Base-by-base conservation (phyloP, 2,113 vertebrate genomes). In the Mormoops blainvillei region DNA sequence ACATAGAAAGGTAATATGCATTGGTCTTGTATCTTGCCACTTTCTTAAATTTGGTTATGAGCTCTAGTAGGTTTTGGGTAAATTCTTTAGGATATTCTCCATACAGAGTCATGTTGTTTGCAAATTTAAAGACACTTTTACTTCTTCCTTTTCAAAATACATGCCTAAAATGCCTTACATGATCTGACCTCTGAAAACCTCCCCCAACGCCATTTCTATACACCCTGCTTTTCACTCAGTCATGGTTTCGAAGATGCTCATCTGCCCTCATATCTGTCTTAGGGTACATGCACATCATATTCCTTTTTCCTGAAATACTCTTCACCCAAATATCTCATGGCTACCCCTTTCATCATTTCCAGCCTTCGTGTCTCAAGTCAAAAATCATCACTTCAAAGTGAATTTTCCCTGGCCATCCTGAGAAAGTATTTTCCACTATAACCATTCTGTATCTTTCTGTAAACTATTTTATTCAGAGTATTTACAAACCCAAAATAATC, bases 21-120 rank as follows among this genome's bases (percentile, higher is more conserved):
- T 48, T 43, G 5, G 80, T 48, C 8, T 93, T 45, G 0, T 14
- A 63, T 63, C 10, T 81, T 77, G 33, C 7, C 12, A 12, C 19
- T 36, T 95, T 74, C 48, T 76, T 50, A 71, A 77, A 76, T 83
- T 96, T 92, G 45, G 8, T 85, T 56, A 58, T 89, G 38, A 10
- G 0, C 16, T 76, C 12, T 68, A 50, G 26, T 12, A 20, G 41
- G 15, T 50, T 78, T 85, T 10, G 5, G 16, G 26, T 70, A 26
- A 56, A 65, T 67, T 87, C 31, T 52, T 83, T 56, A 71, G 41
- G 12, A 24, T 83, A 67, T 22, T 80, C 11, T 70, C 18, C 13
- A 61, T 38, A 43, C 5, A 43, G 15, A 16, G 65, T 58, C 20
- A 26, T 56, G 7, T 26, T 65, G 9, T 56, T 43, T 70, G 19